These are phyloP conservation scores for Oreonectes daqikongensis DNA, from an alignment of 2,797 vertebrate genomes.

Conservation along the genomic window DNA sequence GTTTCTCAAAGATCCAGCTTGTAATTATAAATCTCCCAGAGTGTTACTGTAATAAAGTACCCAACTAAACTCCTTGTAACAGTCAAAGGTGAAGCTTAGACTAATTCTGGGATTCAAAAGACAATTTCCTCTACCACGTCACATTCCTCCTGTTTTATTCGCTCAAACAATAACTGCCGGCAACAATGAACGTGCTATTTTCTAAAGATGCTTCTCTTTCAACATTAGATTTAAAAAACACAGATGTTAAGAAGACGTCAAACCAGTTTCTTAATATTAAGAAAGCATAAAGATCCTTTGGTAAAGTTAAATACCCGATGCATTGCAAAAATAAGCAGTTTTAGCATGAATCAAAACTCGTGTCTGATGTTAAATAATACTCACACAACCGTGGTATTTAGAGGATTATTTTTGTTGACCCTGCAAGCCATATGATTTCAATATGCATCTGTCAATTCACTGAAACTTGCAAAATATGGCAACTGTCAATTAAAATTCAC, in stretches of 20 bases:
- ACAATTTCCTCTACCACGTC: background rate
- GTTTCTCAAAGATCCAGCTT: background rate
- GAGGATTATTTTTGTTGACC: background rate
- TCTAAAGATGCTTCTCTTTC: slow-evolving; percentile 8
- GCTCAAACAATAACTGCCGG: background rate
- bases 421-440: background rate
- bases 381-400: background rate
- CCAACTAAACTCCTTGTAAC: background rate
- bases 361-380: background rate
- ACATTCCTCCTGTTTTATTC: background rate
- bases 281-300: slow-evolving; percentile 31
- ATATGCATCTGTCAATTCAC: background rate
- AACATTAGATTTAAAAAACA: background rate
- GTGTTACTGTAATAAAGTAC: slow-evolving; percentile 16
- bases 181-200: background rate
- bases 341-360: slow-evolving; percentile 9
- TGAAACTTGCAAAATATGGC: slow-evolving; percentile 2
- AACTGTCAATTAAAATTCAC: background rate
- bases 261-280: background rate
- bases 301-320: slow-evolving; percentile 32
- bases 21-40: background rate
- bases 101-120: background rate
- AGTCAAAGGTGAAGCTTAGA: background rate
- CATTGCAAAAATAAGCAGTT: slow-evolving; percentile 10
- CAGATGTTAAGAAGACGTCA: slow-evolving; percentile 1